Evolutionary conservation across 2,888 invertebrate species (phyloP).

Genomic region (Microctonus aethiopoides): DNA sequence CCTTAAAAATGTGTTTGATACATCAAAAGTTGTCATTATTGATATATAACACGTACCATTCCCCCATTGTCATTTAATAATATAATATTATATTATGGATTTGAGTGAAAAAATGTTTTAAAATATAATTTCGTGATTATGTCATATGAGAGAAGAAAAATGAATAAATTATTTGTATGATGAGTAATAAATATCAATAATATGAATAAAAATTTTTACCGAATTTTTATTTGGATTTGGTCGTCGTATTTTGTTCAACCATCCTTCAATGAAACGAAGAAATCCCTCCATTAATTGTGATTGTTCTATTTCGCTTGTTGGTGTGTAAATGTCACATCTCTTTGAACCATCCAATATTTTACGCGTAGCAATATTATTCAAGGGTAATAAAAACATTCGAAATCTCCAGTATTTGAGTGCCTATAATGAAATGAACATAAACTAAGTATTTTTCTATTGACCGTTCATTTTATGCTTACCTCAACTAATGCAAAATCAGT

Average conservation of each 20-base stretch:
- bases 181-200: background rate
- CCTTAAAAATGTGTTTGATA: too few species aligned
- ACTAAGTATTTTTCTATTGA: constrained; percentile 20
- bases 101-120: too few species aligned
- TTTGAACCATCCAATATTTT: constrained; percentile 79
- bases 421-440: constrained; percentile 69
- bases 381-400: constrained; percentile 87
- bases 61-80: too few species aligned
- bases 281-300: constrained; percentile 77
- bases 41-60: too few species aligned
- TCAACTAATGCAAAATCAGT: constrained; percentile 89
- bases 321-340: constrained; percentile 87
- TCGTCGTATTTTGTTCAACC: constrained; percentile 90
- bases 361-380: constrained; percentile 82
- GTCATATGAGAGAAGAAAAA: background rate
- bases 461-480: constrained; percentile 68
- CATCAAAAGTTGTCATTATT: too few species aligned
- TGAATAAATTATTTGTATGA: too few species aligned
- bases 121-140: background rate
- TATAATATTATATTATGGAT: too few species aligned
- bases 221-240: constrained; percentile 79
- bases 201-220: constrained; percentile 71
- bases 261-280: constrained; percentile 84
- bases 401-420: constrained; percentile 91
- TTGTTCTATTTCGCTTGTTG: constrained; percentile 71